Percentiles rank a stretch among this genome's conserved stretches.
Conservation (phyloP, 2,888 invertebrate species). For the Caenorhabditis sulstoni region DNA sequence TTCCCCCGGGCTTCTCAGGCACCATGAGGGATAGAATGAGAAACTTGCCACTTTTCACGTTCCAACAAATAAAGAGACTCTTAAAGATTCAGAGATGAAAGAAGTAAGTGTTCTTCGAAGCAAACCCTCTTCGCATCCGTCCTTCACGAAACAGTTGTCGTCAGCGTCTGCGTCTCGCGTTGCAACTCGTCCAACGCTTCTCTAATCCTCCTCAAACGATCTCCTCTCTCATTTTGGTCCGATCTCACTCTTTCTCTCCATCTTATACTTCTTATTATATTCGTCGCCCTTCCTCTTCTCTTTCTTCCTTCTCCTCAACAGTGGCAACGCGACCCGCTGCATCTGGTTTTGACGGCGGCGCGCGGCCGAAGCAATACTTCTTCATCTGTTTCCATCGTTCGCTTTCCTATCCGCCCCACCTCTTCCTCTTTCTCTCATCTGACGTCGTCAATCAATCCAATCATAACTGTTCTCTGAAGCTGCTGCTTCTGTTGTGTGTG, state of each 20-base stretch:
- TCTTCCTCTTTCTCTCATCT: slow-evolving; percentile 4
- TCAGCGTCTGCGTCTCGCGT: slow-evolving; percentile 13
- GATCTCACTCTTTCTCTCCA: no score
- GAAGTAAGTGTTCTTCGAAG: slow-evolving; percentile 25
- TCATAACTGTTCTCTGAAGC: slow-evolving; percentile 38
- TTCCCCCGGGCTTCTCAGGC: not conserved
- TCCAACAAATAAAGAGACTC: no score
- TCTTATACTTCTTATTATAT: slow-evolving; percentile 36
- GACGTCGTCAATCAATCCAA: not conserved
- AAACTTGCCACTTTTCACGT: slow-evolving; percentile 7
- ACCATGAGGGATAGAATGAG: not conserved
- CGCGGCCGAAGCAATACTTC: slow-evolving; percentile 36
- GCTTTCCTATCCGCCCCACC: not conserved
- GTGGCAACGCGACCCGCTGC: slow-evolving; percentile 27
- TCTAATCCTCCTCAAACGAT: slow-evolving; percentile 41
- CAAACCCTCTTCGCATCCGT: slow-evolving; percentile 13
- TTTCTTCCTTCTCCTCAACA: slow-evolving; percentile 26
- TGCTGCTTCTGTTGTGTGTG: no score
- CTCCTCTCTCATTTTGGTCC: not conserved
- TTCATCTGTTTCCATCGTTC: slow-evolving; percentile 21
- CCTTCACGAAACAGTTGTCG: slow-evolving; percentile 50
- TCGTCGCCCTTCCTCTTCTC: slow-evolving; percentile 22
- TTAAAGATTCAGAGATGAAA: slow-evolving; percentile 12
- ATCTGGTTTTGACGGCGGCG: slow-evolving; percentile 50
- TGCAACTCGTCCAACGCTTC: slow-evolving; percentile 2